Evolutionary conservation across 2,113 vertebrate species (phyloP).

Genomic region (Clupea harengus): DNA sequence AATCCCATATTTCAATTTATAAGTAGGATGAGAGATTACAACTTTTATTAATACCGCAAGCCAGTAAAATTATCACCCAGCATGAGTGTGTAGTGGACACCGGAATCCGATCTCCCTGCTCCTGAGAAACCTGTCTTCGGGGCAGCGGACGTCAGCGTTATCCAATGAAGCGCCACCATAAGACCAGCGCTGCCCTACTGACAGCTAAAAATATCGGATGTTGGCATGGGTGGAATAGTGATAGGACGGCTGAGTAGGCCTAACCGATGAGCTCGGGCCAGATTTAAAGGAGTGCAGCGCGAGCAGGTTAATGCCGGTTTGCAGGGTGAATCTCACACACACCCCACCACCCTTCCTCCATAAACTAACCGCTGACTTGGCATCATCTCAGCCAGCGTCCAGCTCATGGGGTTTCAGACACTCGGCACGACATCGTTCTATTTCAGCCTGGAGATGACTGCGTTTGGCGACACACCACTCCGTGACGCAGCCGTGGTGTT

Average conservation of each 20-base stretch:
- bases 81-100: conserved; percentile 19
- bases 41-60: conserved; percentile 29
- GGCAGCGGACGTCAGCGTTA: conserved; percentile 52
- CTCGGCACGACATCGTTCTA: neutral
- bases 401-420: conserved; percentile 21
- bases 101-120: conserved; percentile 38
- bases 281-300: neutral
- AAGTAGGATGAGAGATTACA: neutral
- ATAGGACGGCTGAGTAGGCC: conserved; percentile 31
- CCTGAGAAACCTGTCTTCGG: conserved; percentile 44
- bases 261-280: neutral
- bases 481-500: neutral
- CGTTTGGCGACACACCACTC: neutral
- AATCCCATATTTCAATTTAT: neutral
- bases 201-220: conserved; percentile 60
- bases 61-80: conserved; percentile 57
- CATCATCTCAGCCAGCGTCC: neutral
- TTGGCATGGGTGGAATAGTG: conserved; percentile 48
- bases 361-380: neutral
- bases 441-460: conserved; percentile 34
- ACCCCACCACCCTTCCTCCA: neutral
- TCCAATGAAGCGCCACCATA: conserved; percentile 44
- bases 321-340: neutral
- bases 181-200: conserved; percentile 17
- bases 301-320: conserved; percentile 11